phyloP scores from a whole-genome alignment of 2,888 invertebrate species.

The Metellina segmentata region DNA sequence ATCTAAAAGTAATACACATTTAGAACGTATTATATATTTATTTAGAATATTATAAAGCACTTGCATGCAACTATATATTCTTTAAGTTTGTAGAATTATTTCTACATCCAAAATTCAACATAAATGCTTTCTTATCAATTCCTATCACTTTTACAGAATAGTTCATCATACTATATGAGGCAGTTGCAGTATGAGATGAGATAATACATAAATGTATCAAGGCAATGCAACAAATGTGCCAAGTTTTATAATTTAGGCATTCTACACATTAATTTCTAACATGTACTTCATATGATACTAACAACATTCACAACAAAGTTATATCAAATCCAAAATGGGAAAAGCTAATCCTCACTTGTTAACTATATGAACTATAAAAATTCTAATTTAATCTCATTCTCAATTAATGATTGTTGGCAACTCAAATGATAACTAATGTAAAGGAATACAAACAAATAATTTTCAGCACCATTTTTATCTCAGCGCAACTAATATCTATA shows the following conservation, averaged over 20 bases:
- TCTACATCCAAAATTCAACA: constrained; percentile 69
- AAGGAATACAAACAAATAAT: constrained; percentile 36
- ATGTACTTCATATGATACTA: constrained; percentile 69
- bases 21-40: constrained; percentile 64
- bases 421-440: constrained; percentile 26
- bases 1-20: constrained; percentile 70
- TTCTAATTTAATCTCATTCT: constrained; percentile 39
- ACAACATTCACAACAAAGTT: constrained; percentile 74
- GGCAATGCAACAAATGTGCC: constrained; percentile 76
- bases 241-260: constrained; percentile 72
- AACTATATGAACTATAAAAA: constrained; percentile 37
- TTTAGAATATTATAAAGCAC: constrained; percentile 62
- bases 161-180: constrained; percentile 70
- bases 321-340: constrained; percentile 74
- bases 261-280: constrained; percentile 74
- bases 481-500: constrained; percentile 70
- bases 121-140: constrained; percentile 69
- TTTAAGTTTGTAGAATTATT: constrained; percentile 61
- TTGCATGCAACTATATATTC: constrained; percentile 73
- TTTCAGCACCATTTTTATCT: constrained; percentile 72
- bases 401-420: constrained; percentile 24
- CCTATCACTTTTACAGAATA: constrained; percentile 69
- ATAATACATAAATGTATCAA: constrained; percentile 72
- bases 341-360: constrained; percentile 64
- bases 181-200: constrained; percentile 75